These are phyloP conservation scores for Neomorphus geoffroyi DNA, from an alignment of 2,797 vertebrate genomes.

Conservation along the genomic window DNA sequence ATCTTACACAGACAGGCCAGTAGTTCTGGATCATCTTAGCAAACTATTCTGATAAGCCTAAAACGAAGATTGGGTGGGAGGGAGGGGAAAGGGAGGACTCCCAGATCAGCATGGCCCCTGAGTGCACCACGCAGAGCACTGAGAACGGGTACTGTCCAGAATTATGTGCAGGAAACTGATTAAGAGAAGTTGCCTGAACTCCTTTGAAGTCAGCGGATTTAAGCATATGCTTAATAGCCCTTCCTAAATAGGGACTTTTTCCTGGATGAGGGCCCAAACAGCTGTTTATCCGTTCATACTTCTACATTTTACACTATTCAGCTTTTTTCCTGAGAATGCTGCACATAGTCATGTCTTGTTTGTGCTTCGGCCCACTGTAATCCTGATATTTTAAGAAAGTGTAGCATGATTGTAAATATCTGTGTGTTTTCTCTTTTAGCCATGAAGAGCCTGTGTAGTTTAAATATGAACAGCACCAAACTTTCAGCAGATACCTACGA, in stretches of 20 bases:
- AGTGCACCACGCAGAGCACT: not conserved
- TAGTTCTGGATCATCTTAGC: conserved; percentile 47
- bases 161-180: conserved; percentile 40
- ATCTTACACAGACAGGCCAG: conserved; percentile 23
- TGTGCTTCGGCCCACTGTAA: conserved; percentile 4
- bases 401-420: not conserved
- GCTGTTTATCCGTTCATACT: conserved; percentile 59
- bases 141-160: not conserved
- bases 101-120: not conserved
- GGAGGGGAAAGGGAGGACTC: not conserved
- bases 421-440: conserved; percentile 76
- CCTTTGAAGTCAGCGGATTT: conserved; percentile 56
- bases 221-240: conserved; percentile 40
- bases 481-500: conserved; percentile 97
- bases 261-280: conserved; percentile 59
- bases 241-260: conserved; percentile 65
- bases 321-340: conserved; percentile 34
- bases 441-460: conserved; percentile 98
- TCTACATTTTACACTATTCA: conserved; percentile 55
- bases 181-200: conserved; percentile 40
- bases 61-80: not conserved
- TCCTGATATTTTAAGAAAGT: conserved; percentile 7
- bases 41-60: conserved; percentile 40
- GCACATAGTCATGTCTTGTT: not conserved
- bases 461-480: conserved; percentile 99